Base-by-base conservation (phyloP, 2,797 vertebrate species). In the Enteromius radiatus region DNA sequence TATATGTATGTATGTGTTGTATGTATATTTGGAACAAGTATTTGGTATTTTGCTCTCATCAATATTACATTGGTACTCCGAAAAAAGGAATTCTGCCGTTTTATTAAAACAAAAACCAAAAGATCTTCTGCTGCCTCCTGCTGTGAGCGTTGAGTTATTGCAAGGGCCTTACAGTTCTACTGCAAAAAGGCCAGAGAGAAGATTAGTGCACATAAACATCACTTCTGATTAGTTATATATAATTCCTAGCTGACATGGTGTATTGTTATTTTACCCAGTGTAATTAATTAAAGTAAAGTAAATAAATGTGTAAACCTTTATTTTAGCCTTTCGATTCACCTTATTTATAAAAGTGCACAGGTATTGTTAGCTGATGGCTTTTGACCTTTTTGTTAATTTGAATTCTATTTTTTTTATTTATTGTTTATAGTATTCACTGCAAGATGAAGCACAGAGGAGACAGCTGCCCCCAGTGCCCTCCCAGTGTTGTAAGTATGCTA, bases 401-500 rank as follows among this genome's bases (percentile, higher is more conserved):
- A 9, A 7, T 19, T 54, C 23, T 56, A 47, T 68, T 3, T 64
- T n/a, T 71, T 43, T 85, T 6, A 33, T 28, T 80, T n/a, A 78
- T 43, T 63, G 52, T 63, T 84, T 69, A 14, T 78, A 98, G 97
- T 96, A 91, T 92, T 90, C 94, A 17, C 88, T 93, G 79, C 92
- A 93, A 87, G 96, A 97, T 68, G 96, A 96, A 54, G 92, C 89
- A 82, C 94, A 92, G 91, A 95, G 93, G 90, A 94, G 93, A 89
- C 89, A 89, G 1, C 89, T 96, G 89, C 91, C 95, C 4, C 93
- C 94, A 85, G 93, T 94, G 84, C 95, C 96, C 78, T 95, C 97
- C 86, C 98, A 98, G 93, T 99, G 97, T 92, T 99, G 98, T 99
- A 94, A 98, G 98, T 97, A 47, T 70, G n/a, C n/a, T 47, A 19